Evolutionary conservation across 1,140 invertebrate species (phyloP), one percentile per base, ranked within the genome.

Genomic region (Mamestra configurata): DNA sequence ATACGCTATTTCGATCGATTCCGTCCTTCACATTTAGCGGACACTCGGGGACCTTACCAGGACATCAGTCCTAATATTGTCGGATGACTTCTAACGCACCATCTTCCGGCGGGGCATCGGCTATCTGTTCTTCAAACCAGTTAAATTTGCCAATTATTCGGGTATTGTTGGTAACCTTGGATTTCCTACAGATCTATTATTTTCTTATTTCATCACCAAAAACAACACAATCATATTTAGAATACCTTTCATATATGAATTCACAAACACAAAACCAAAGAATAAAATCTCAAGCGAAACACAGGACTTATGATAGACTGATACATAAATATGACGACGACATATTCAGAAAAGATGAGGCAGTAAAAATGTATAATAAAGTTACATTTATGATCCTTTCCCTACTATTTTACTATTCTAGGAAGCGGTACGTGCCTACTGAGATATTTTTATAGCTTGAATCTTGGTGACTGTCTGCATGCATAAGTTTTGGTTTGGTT

Each of bases 291-390:
- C 7, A 61, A 35, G 27, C 15, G 35, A n/a, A 61, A n/a, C 13
- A n/a, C 22, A 40, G 18, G 40, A 57, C 18, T 18, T 37, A 18
- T 55, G 18, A 66, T 53, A 77, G 24, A 77, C 59, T 35, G 40
- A 13, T 10, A 66, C 75, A 49, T 46, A 46, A 37, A 10, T 64
- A 40, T 64, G 35, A 18, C 71, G 53, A 13, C 22, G 49, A 4
- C 11, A 18, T 46, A 68, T 68, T 68, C 64, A 68, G 27, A 53
- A 66, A 68, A 68, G 61, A 37, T 37, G 59, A 70, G 49, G 46
- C 46, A 37, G 37, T 78, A 78, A 70, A 78, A 76, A 71, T n/a
- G 8, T 51, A n/a, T 55, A 76, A 61, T 77, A 77, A 77, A 77
- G 31, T 35, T 37, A 78, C 35, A 46, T 78, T 78, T 78, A 78